A percentile compares a stretch with the other conserved stretches of the same genome.
phyloP scores from a whole-genome alignment of 2,797 vertebrate genomes.

The Hyperoplus lanceolatus region DNA sequence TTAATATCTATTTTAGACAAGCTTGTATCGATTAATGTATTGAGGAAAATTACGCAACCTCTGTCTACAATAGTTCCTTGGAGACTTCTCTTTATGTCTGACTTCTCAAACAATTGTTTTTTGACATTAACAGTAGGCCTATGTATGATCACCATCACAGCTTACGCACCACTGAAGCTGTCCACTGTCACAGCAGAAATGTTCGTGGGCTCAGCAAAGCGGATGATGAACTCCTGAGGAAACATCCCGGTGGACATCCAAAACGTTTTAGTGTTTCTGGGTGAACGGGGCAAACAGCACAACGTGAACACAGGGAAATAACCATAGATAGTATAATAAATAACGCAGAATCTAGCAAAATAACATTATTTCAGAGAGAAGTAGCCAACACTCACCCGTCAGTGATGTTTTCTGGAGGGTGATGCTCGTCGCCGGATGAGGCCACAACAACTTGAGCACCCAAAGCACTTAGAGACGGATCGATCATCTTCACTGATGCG shows the following conservation, averaged over 20 bases:
- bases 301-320: no score
- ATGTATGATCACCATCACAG: not conserved
- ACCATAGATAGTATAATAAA: no score
- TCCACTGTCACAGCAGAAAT: slow-evolving; percentile 88
- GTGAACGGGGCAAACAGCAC: slow-evolving; percentile 25
- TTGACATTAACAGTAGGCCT: not conserved
- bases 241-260: slow-evolving; percentile 98
- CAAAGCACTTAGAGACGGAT: slow-evolving; percentile 83
- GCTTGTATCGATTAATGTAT: not conserved
- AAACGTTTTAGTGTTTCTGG: slow-evolving; percentile 90
- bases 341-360: no score
- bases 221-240: slow-evolving; percentile 94
- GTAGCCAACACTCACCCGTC: slow-evolving; percentile 87
- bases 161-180: slow-evolving; percentile 88
- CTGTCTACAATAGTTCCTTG: not conserved
- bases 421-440: slow-evolving; percentile 90
- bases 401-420: slow-evolving; percentile 90
- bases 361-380: not conserved
- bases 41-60: not conserved
- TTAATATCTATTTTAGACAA: no score
- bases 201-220: slow-evolving; percentile 85
- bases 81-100: not conserved
- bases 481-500: slow-evolving; percentile 64
- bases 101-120: not conserved
- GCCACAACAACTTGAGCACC: slow-evolving; percentile 88